Evolutionary conservation across 2,113 vertebrate genomes (phyloP), one percentile per base, ranked within the genome.

Genomic region (Xerus inauris): DNA sequence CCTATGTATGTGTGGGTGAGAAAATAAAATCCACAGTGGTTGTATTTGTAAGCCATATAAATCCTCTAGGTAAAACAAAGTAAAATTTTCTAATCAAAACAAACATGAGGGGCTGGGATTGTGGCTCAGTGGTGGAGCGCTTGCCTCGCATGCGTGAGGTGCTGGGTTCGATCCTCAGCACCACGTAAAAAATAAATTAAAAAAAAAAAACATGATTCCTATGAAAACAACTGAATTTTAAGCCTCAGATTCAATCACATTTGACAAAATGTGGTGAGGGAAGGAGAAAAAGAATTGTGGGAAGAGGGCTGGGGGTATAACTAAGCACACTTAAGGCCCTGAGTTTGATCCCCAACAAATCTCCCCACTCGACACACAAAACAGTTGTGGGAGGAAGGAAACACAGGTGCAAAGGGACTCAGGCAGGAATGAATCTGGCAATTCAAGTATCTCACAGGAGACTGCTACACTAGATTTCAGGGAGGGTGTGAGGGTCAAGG

Each of bases 21-120:
- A 85, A 72, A 73, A 77, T 0, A 77, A 47, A 85, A 86, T 38
- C 69, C 75, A 94, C 4, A 87, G n/a, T 26, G 40, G 89, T 10
- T 19, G 19, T 65, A 91, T 84, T 20, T 89, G 26, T 84, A 91
- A 94, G 24, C 69, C 75, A 76, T 11, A 77, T 1, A 94, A 95
- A 96, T 72, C 59, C 14, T 20, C 4, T 57, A 69, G 72, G 28
- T 42, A 84, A 93, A 95, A 64, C n/a, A 69, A 84, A 87, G 42
- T 22, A 82, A 93, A 35, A 19, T 76, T 76, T 83, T 88, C 42
- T 79, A 95, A 73, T 95, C 51, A 95, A 85, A 91, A 82, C 30
- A 90, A 95, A 92, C 22, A 87, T 13, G 40, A 72, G n/a, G n/a
- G n/a, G n/a, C n/a, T n/a, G n/a, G n/a, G n/a, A n/a, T n/a, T n/a